Evolutionary conservation across 2,797 vertebrate genomes (phyloP), one percentile per base, ranked within the genome.

Genomic region (Channa striata): DNA sequence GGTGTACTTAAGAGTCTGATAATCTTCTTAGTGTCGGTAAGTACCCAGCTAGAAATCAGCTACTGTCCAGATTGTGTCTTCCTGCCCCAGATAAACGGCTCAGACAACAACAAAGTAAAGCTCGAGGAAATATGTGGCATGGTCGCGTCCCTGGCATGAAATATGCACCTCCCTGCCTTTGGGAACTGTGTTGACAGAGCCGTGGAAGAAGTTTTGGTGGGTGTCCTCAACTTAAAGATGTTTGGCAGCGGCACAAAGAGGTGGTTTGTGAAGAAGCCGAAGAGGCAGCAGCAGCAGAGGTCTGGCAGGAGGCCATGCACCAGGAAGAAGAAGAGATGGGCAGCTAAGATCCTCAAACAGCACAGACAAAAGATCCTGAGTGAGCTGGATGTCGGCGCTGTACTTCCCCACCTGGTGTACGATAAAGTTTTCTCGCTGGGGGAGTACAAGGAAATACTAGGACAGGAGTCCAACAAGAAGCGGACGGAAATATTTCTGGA

Each of bases 1-100:
- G 90, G 92, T 88, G 91, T 93, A 91, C 93, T 95, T 94, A 95
- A 90, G 87, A 77, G 75, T 78, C 90, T 88, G 40, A 30, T 95
- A 96, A 97, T 97, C 95, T 96, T 95, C 96, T 97, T 96, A 96
- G 87, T 82, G 86, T 87, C 78, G 66, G 80, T 92, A 93, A 93
- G 94, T 94, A 92, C 89, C 84, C 88, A 72, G 88, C 91, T 91
- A 91, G 90, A 87, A 89, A 90, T 92, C 89, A 93, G 92, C 89
- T 81, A 82, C 82, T 86, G 93, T 93, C 93, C 96, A 94, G 95
- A 95, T 92, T 87, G 92, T 90, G 87, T 90, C 89, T 83, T 92
- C 92, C 87, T 93, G 90, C 72, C 90, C 86, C 90, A 89, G 87
- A 90, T 90, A 92, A 94, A 87, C 87, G 39, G 75, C 89, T 81